A percentile compares a stretch with the other conserved stretches of the same genome.
These are phyloP conservation scores for Conus betulinus DNA, from an alignment of 1,140 invertebrate genomes.

Conservation along the genomic window DNA sequence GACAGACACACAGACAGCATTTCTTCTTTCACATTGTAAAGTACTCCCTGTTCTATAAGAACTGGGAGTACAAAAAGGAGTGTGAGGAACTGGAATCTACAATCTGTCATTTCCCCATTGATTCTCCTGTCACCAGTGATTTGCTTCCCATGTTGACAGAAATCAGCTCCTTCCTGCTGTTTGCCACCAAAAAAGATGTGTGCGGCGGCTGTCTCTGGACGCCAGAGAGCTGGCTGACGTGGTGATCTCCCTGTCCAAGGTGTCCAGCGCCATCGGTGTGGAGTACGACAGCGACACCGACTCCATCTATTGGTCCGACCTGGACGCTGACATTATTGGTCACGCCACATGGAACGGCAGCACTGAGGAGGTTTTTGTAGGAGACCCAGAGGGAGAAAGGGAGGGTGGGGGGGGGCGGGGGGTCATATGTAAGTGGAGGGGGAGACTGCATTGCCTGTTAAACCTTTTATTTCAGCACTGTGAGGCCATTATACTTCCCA, in stretches of 20 bases:
- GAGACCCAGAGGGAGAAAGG: neutral
- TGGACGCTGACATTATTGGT: conserved; percentile 86
- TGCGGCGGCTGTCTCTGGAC: conserved; percentile 80
- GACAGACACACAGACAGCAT: too few relatives aligned
- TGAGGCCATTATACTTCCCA: too few relatives aligned
- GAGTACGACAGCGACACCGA: conserved; percentile 92
- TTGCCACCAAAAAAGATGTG: conserved; percentile 87
- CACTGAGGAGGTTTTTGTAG: conserved; percentile 76
- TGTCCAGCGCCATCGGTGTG: conserved; percentile 82
- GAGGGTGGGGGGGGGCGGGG: too few relatives aligned
- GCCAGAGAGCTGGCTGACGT: conserved; percentile 84
- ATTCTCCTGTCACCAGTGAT: too few relatives aligned
- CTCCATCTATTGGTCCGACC: conserved; percentile 93
- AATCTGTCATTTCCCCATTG: too few relatives aligned
- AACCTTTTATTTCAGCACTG: too few relatives aligned
- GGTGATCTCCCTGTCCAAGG: conserved; percentile 72
- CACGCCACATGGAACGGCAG: conserved; percentile 86
- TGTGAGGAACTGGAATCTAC: too few relatives aligned
- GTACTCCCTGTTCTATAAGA: too few relatives aligned
- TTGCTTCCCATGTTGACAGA: conserved; percentile 69
- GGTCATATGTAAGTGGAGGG: too few relatives aligned
- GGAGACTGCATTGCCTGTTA: too few relatives aligned
- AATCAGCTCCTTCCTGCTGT: conserved; percentile 86
- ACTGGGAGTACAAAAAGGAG: too few relatives aligned
- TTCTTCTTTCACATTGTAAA: too few relatives aligned